A percentile compares a stretch with the other conserved stretches of the same genome.
phyloP scores from a whole-genome alignment of 2,113 vertebrate species.

The Corapipo altera region DNA sequence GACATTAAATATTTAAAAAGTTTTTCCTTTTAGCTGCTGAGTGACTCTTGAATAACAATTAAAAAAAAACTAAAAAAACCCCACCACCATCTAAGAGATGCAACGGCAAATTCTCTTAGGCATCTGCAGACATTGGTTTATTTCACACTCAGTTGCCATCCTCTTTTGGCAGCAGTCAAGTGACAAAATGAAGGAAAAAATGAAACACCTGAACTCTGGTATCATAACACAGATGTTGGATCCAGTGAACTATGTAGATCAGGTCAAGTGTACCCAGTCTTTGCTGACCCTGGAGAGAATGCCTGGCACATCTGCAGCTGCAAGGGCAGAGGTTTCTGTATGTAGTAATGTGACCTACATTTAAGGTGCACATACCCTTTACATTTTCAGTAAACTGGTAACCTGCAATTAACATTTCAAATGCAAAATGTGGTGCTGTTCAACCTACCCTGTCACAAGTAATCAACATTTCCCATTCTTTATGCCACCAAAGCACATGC shows the following conservation, averaged over 20 bases:
- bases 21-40: slow-evolving; percentile 2
- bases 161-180: not conserved
- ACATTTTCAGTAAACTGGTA: not conserved
- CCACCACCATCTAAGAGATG: not conserved
- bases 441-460: slow-evolving; percentile 23
- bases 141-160: not conserved
- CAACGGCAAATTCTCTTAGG: not conserved
- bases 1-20: slow-evolving; percentile 27
- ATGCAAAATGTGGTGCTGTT: slow-evolving; percentile 8
- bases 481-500: not conserved
- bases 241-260: not conserved
- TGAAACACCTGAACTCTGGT: not conserved
- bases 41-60: not conserved
- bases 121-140: not conserved
- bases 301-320: not conserved
- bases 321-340: not conserved
- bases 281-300: not conserved
- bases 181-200: not conserved
- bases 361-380: not conserved
- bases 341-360: slow-evolving; percentile 1
- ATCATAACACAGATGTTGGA: not conserved
- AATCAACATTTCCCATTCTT: not conserved
- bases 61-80: accelerated
- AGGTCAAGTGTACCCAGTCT: not conserved
- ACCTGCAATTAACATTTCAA: slow-evolving; percentile 37